Evolutionary conservation across 2,888 invertebrate genomes (phyloP), one percentile per base, ranked within the genome.

Genomic region (Pseudococcus viburni): DNA sequence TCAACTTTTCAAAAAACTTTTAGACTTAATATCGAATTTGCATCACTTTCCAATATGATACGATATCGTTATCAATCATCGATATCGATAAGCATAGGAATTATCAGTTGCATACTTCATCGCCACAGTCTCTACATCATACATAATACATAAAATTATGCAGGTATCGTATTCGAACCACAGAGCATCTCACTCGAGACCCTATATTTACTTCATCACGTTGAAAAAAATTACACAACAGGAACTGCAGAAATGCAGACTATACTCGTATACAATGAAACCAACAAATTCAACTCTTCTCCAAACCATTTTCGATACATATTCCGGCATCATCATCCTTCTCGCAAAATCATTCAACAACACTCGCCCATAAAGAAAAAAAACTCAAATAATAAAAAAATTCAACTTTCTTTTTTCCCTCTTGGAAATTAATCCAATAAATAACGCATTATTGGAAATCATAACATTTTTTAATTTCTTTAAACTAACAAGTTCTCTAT

Each of bases 401-500:
- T 73, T 39, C 33, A 33, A 73, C 73, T 73, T 73, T 73, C 73
- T 33, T 73, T 73, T 73, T 73, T 73, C 17, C 19, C 33, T 33
- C 12, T 33, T 15, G 26, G 5, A 73, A 73, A 73, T 73, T 33
- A 73, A 73, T 73, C 73, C 73, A 33, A 73, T 73, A 73, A 73
- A 73, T 73, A 39, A 73, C 73, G 26, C 26, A 73, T 73, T 64
- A 64, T 22, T 64, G 73, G 33, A 73, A 73, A 73, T 73, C 33
- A 73, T 73, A 73, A 73, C 64, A 22, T 64, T 73, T 73, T 73
- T 73, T 73, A 73, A 15, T 73, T 39, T 33, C 33, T 33, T 73
- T 8, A 73, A 33, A 73, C 73, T 73, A 73, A 73, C 73, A 73
- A 73, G 33, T 73, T 73, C 73, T 73, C 73, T 73, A 73, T 33